These are phyloP conservation scores for Platyscapa corneri DNA, from an alignment of 1,140 invertebrate genomes.

Conservation along the genomic window DNA sequence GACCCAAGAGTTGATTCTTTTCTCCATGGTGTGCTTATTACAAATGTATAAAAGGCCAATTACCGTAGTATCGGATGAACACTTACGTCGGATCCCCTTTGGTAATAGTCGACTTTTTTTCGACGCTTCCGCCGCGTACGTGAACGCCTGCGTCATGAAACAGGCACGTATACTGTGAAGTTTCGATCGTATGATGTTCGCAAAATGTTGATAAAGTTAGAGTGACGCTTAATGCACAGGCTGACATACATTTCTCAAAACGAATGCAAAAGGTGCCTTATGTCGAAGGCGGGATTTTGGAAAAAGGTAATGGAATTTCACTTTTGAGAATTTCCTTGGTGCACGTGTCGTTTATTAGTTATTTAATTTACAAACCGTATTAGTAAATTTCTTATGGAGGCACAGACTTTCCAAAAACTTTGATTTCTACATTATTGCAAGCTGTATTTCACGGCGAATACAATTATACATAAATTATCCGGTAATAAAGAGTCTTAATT, in stretches of 20 bases:
- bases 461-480: too few relatives aligned
- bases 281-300: neutral
- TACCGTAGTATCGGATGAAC: conserved; percentile 30
- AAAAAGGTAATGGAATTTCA: neutral
- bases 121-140: neutral
- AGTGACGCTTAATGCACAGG: neutral
- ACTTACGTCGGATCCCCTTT: neutral
- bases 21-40: neutral
- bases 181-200: neutral
- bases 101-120: neutral
- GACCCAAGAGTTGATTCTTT: conserved; percentile 7
- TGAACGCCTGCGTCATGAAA: neutral
- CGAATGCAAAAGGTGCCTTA: neutral
- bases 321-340: neutral
- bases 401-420: too few relatives aligned
- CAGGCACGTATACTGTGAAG: too few relatives aligned
- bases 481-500: too few relatives aligned
- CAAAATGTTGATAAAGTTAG: conserved; percentile 23
- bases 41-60: neutral
- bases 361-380: neutral
- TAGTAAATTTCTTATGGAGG: too few relatives aligned
- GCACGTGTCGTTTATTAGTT: neutral
- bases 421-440: too few relatives aligned
- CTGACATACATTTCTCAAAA: neutral
- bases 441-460: too few relatives aligned